Base-by-base conservation (phyloP, 2,888 invertebrate species). In the Eristalinus sepulchralis region DNA sequence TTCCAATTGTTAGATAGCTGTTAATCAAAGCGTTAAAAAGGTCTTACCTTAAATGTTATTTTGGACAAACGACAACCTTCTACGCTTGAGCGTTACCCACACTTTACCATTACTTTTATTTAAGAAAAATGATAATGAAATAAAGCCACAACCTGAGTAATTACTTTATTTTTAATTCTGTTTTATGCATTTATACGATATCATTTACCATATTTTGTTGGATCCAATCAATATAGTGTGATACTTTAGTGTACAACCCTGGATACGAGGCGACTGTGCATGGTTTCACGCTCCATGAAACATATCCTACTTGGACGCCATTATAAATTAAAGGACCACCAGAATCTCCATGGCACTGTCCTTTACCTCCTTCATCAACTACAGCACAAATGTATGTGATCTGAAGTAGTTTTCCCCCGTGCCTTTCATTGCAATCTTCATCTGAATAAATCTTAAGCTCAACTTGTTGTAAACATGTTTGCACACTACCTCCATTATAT, bases 221-320 rank as follows among this genome's bases (percentile, higher is more conserved):
- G 27, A 92, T 91, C 92, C 92, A 92, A 59, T 91, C 89, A 22
- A 92, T 87, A 88, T 91, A 91, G 10, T 90, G 90, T 0, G 93
- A 90, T 1, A 93, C 92, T 88, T 92, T 92, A 0, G 93, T 92
- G 66, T 91, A 93, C 1, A 93, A 93, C 2, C 93, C 93, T 0
- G 93, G 93, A 88, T 91, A 92, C 9, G 92, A 92, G 1, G 91
- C 90, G 3, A 90, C 83, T 0, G 93, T 90, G 64, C 93, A 93
- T 1, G 93, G 93, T 87, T 93, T 93, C 0, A 90, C 85, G 70
- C 93, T 93, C 93, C 93, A 93, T 0, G 93, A 93, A 1, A 93
- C 93, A 57, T 93, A 90, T 10, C 93, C 93, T 11, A 93, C 90
- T 88, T 92, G 92, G 13, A 90, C 89, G 39, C 90, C 91, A 59